phyloP scores from a whole-genome alignment of 2,888 invertebrate genomes.

The Ophonus ardosiacus region DNA sequence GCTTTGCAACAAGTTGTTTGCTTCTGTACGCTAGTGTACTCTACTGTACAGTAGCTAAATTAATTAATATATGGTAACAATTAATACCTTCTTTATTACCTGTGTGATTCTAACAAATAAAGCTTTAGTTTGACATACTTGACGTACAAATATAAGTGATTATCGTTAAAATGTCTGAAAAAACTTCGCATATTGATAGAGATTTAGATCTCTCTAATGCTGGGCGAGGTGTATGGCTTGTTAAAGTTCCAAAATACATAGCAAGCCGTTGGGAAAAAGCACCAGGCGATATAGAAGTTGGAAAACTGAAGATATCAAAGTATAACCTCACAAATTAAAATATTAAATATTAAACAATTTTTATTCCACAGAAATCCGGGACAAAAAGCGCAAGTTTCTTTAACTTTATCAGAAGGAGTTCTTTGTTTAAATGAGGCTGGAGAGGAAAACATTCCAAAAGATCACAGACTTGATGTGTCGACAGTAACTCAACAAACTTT shows the following conservation, averaged over 20 bases:
- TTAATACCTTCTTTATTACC: too few species aligned
- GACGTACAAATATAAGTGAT: neutral
- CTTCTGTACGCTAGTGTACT: too few species aligned
- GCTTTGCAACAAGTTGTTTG: too few species aligned
- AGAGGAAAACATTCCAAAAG: constrained; percentile 91
- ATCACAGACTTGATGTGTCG: constrained; percentile 94
- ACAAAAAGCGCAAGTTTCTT: constrained; percentile 91
- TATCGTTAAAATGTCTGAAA: constrained; percentile 16
- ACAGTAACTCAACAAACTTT: constrained; percentile 94
- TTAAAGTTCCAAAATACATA: constrained; percentile 97
- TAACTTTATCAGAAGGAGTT: constrained; percentile 89
- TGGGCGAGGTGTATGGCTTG: constrained; percentile 96
- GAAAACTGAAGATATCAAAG: constrained; percentile 92
- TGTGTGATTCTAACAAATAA: neutral
- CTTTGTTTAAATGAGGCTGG: constrained; percentile 87
- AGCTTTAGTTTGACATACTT: neutral
- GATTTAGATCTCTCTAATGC: constrained; percentile 93
- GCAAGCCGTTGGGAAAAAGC: constrained; percentile 97
- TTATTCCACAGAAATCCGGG: constrained; percentile 79
- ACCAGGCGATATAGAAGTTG: constrained; percentile 94
- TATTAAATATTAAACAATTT: neutral
- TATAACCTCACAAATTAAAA: constrained; percentile 71
- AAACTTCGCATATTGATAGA: constrained; percentile 81
- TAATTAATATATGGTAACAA: too few species aligned
- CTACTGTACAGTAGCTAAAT: too few species aligned